A percentile compares a stretch with the other conserved stretches of the same genome.
Evolutionary conservation across 2,888 invertebrate genomes (phyloP).

Genomic region (Euphydryas editha): DNA sequence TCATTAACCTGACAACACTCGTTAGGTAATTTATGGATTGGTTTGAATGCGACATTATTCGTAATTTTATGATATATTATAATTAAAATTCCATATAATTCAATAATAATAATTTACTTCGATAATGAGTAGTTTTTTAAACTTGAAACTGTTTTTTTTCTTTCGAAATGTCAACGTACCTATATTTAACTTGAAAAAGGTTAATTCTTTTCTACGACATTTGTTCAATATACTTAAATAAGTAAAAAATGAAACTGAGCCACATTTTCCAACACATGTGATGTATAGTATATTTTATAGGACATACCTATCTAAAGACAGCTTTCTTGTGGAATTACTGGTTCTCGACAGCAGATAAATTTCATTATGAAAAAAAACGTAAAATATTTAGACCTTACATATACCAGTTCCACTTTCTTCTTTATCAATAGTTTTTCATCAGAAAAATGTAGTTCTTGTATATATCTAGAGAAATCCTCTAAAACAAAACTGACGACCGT

Average conservation of each 20-base stretch:
- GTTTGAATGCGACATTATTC: no score
- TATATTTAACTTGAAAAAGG: no score
- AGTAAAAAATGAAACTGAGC: not conserved
- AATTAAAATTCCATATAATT: no score
- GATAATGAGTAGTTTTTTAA: no score
- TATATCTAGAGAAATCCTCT: no score
- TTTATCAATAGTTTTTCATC: not conserved
- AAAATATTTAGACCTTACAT: not conserved
- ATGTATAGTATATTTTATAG: not conserved
- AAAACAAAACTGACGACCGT: no score
- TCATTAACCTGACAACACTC: no score
- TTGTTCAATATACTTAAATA: not conserved
- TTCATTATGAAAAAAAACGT: not conserved
- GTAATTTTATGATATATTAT: no score
- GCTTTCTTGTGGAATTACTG: slow-evolving; percentile 3
- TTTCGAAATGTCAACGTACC: no score
- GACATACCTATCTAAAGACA: not conserved
- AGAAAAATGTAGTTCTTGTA: not conserved
- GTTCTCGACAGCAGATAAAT: slow-evolving; percentile 5
- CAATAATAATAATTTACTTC: no score
- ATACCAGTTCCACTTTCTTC: not conserved
- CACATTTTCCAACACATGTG: not conserved
- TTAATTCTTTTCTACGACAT: not conserved
- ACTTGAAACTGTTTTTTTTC: no score
- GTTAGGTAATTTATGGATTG: no score